phyloP scores from a whole-genome alignment of 2,888 invertebrate genomes.

The Polyommatus icarus region DNA sequence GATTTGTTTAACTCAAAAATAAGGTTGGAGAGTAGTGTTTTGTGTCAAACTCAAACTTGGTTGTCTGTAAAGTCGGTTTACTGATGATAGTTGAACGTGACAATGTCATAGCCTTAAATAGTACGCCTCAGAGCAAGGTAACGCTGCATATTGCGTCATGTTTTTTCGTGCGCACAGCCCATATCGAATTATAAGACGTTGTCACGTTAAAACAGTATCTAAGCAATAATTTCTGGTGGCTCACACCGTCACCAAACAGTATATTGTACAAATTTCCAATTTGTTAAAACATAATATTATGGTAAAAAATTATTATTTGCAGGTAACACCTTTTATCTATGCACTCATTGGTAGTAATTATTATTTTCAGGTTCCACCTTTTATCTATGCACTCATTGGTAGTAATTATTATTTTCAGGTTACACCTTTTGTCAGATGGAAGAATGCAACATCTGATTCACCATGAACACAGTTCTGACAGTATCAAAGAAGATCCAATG shows the following conservation, averaged over 20 bases:
- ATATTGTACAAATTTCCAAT: neutral
- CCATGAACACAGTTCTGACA: conserved; percentile 73
- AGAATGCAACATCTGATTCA: conserved; percentile 86
- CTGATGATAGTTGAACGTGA: no score
- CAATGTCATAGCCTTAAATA: no score
- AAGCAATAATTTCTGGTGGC: neutral
- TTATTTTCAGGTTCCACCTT: conserved; percentile 78
- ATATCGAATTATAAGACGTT: no score
- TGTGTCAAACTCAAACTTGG: no score
- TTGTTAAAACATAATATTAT: neutral
- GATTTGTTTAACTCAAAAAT: neutral
- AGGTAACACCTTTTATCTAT: conserved; percentile 82
- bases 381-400: conserved; percentile 57
- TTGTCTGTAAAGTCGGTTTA: no score
- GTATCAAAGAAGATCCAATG: conserved; percentile 59
- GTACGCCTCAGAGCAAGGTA: no score
- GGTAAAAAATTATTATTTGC: conserved; percentile 40
- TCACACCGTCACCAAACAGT: no score
- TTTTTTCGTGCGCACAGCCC: no score
- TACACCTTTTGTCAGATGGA: conserved; percentile 85
- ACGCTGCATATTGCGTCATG: no score
- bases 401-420: conserved; percentile 55
- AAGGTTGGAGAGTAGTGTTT: no score
- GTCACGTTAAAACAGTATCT: no score
- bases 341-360: neutral